Evolutionary conservation across 2,113 vertebrate species (phyloP).

Genomic region (Lophius piscatorius): DNA sequence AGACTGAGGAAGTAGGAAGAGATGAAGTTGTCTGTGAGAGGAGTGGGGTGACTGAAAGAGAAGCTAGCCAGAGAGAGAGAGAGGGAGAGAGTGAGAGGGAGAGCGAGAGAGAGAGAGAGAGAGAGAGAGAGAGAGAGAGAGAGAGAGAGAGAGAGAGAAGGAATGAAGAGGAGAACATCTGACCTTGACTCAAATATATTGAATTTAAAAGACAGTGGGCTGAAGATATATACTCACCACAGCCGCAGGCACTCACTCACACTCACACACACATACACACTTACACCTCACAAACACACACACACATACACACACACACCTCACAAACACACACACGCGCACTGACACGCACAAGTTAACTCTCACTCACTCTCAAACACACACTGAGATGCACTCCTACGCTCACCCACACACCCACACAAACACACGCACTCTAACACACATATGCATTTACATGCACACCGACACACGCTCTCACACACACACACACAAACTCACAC

Average conservation of each 20-base stretch:
- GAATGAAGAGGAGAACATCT: slow-evolving; percentile 54
- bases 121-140: slow-evolving; percentile 15
- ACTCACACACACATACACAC: slow-evolving; percentile 26
- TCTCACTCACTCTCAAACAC: neutral
- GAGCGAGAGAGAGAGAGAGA: slow-evolving; percentile 28
- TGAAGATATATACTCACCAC: slow-evolving; percentile 50
- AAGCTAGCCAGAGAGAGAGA: slow-evolving; percentile 29
- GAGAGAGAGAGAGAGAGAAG: slow-evolving; percentile 36
- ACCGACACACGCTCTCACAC: slow-evolving; percentile 26
- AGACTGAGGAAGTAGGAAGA: slow-evolving; percentile 14
- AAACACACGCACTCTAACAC: slow-evolving; percentile 9
- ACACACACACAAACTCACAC: slow-evolving; percentile 1
- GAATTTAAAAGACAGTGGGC: slow-evolving; percentile 62
- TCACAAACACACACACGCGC: slow-evolving; percentile 17
- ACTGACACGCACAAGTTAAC: neutral
- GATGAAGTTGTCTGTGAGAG: slow-evolving; percentile 46
- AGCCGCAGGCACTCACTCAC: slow-evolving; percentile 36
- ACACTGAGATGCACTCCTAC: too few relatives aligned
- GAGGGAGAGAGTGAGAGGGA: slow-evolving; percentile 26
- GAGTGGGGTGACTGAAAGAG: slow-evolving; percentile 48
- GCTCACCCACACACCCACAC: slow-evolving; percentile 12
- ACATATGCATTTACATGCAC: neutral
- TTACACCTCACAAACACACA: slow-evolving; percentile 5
- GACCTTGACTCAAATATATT: slow-evolving; percentile 60
- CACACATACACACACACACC: slow-evolving; percentile 14